Evolutionary conservation across 2,797 vertebrate species (phyloP).

Genomic region (Anguilla marmorata): DNA sequence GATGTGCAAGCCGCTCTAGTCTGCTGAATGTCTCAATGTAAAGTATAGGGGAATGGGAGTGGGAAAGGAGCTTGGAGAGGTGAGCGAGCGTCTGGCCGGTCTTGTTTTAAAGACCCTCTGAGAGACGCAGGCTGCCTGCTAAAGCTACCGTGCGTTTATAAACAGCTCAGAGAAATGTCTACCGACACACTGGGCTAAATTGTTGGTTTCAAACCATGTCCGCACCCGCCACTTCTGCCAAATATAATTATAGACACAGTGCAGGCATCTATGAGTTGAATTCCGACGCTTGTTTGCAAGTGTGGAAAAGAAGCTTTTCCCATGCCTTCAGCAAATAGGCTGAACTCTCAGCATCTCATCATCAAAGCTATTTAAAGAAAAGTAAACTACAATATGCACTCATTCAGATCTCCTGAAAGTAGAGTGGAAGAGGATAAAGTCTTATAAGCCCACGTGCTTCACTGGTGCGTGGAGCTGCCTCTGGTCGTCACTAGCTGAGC

Average conservation of each 20-base stretch:
- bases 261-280: background rate
- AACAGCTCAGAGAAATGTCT: constrained; percentile 15
- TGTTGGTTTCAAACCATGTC: constrained; percentile 29
- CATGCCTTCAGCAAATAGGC: background rate
- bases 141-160: constrained; percentile 4
- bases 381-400: background rate
- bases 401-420: background rate
- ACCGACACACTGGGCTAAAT: constrained; percentile 10
- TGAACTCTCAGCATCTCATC: background rate
- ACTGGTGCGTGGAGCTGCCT: background rate
- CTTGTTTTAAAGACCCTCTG: background rate
- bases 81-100: background rate
- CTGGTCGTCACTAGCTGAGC: background rate
- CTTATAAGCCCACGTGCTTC: background rate
- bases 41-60: background rate
- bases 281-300: background rate
- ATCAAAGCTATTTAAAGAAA: background rate
- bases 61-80: background rate
- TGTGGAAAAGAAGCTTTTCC: background rate
- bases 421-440: background rate
- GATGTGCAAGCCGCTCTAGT: too few species aligned
- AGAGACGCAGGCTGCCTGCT: background rate
- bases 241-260: background rate
- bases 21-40: too few species aligned
- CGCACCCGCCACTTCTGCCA: background rate